phyloP scores from a whole-genome alignment of 2,113 vertebrate species.

The Cathartes aura region DNA sequence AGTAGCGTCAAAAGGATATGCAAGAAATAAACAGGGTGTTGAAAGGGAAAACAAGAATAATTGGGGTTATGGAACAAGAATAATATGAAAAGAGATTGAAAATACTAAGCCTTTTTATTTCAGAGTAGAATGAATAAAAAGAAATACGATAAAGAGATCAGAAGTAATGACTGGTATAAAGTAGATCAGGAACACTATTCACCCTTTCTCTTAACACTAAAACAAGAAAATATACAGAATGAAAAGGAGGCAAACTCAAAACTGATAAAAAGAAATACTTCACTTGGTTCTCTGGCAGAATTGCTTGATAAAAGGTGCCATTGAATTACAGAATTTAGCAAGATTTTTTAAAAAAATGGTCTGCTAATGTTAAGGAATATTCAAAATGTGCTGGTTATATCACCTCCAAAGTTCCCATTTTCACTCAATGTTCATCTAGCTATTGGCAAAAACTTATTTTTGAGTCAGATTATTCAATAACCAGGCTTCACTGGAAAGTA shows the following conservation, averaged over 20 bases:
- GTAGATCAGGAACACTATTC: neutral
- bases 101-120: neutral
- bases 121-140: neutral
- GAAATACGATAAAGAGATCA: neutral
- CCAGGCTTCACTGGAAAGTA: neutral
- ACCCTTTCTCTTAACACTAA: neutral
- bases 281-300: neutral
- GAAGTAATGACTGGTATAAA: neutral
- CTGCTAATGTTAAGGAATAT: neutral
- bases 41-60: constrained; percentile 14
- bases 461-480: neutral
- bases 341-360: accelerated
- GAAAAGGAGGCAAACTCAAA: neutral
- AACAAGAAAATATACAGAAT: neutral
- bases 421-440: neutral
- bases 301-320: neutral
- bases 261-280: neutral
- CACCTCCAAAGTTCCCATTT: neutral
- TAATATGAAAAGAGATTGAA: neutral
- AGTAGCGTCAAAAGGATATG: neutral
- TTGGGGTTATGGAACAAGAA: neutral
- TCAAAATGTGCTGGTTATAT: neutral
- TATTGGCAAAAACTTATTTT: neutral
- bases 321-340: neutral
- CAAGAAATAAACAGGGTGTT: neutral